These are phyloP conservation scores for Drosophila mayri DNA, from an alignment of 1,140 invertebrate species.

Conservation along the genomic window DNA sequence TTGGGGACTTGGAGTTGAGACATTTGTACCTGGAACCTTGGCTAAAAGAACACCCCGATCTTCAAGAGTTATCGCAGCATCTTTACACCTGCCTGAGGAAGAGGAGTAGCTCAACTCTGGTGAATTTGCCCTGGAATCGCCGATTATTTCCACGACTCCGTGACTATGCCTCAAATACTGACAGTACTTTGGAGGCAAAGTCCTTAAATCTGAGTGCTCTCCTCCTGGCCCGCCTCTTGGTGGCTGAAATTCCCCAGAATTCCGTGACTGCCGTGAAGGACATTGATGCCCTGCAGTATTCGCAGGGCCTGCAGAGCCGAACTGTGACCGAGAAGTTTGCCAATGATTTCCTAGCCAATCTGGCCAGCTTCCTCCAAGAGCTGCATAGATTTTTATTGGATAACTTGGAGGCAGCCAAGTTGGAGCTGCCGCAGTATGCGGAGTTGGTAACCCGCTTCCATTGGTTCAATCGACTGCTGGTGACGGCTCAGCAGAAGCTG, in stretches of 20 bases:
- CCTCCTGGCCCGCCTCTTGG: conserved; percentile 52
- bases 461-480: conserved; percentile 77
- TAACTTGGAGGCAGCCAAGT: conserved; percentile 18
- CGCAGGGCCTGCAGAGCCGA: conserved; percentile 59
- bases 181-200: not conserved
- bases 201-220: conserved; percentile 56
- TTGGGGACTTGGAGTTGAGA: conserved; percentile 61
- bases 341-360: conserved; percentile 61
- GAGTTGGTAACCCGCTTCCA: conserved; percentile 53
- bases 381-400: conserved; percentile 39
- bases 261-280: conserved; percentile 28
- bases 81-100: conserved; percentile 31
- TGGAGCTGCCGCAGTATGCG: conserved; percentile 46
- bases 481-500: conserved; percentile 53
- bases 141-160: conserved; percentile 72
- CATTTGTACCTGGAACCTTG: conserved; percentile 62
- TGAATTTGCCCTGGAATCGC: conserved; percentile 73
- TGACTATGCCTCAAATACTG: conserved; percentile 48
- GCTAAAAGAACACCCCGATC: conserved; percentile 22
- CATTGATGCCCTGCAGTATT: conserved; percentile 69
- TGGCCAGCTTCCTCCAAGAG: conserved; percentile 48
- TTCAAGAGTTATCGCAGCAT: conserved; percentile 27
- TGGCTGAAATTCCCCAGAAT: conserved; percentile 42
- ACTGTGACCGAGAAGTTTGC: conserved; percentile 59
- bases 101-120: conserved; percentile 9